Base-by-base conservation (phyloP, 2,888 invertebrate species). In the Apodemia zela region DNA sequence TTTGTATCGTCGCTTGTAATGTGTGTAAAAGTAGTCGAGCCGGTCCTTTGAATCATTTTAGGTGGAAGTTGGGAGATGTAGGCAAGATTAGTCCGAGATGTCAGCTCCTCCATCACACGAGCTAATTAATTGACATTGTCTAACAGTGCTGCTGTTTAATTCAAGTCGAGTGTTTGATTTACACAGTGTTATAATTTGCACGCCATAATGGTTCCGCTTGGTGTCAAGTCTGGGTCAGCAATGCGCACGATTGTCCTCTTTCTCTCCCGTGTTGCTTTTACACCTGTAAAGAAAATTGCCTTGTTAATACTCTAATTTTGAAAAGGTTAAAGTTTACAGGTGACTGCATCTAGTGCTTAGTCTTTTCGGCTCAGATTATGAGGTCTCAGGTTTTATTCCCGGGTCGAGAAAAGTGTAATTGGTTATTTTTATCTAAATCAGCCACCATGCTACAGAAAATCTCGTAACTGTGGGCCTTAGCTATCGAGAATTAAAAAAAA, bases 31-130 rank as follows among this genome's bases (percentile, higher is more conserved):
- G 89, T 89, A 15, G 91, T 87, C 63, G 85, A 81, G 66, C 88
- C 86, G 62, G 72, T 71, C 74, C 82, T 84, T 73, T 84, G 89
- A 71, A 91, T 91, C 65, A 84, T 88, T 87, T 93, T 94, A 63
- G 93, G 92, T 59, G 93, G 93, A 69, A 94, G 82, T 71, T 93
- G 92, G 69, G 93, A 93, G 75, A 92, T 89, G 79, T 89, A 89
- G 73, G 90, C 87, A 68, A 89, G 78, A 73, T 77, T 88, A 18
- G 86, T 82, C 71, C 89, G 85, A 65, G 88, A 78, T 66, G 92
- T 84, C 73, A 92, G 84, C 80, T 93, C 91, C 84, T 93, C 93
- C 93, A 93, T 93, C 80, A 77, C 84, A 73, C 60, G 21, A 72
- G 73, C 77, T 87, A 89, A 82, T 84, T 80, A 82, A 84, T 79